A percentile compares a stretch with the other conserved stretches of the same genome.
Evolutionary conservation across 2,113 vertebrate genomes (phyloP).

Genomic region (Tupaia tana): DNA sequence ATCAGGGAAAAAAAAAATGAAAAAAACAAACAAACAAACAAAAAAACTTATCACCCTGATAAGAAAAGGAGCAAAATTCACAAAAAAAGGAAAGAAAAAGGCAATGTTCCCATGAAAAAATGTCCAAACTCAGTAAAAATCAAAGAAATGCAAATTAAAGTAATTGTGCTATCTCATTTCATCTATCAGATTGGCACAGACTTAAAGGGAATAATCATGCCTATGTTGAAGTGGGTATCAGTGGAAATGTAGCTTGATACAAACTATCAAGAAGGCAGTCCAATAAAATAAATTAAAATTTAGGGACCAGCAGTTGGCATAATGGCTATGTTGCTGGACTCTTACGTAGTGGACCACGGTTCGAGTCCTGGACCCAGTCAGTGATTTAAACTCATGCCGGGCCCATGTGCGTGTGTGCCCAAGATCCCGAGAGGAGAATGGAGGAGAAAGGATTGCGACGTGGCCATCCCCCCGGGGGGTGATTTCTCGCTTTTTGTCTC

Average conservation of each 20-base stretch:
- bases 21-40: not conserved
- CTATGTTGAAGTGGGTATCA: accelerated
- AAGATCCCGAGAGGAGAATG: too few species aligned
- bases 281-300: not conserved
- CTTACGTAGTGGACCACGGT: too few species aligned
- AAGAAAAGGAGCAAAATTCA: conserved; percentile 5
- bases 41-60: not conserved
- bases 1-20: too few species aligned
- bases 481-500: too few species aligned
- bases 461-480: too few species aligned
- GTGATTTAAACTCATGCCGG: too few species aligned
- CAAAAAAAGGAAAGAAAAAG: conserved; percentile 2
- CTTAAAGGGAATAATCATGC: not conserved
- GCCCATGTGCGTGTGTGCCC: too few species aligned
- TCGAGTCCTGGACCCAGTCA: too few species aligned
- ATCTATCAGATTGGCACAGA: not conserved
- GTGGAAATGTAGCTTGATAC: not conserved
- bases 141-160: conserved; percentile 2
- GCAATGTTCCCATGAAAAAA: not conserved
- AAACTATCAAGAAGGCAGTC: not conserved
- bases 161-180: not conserved
- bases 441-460: too few species aligned
- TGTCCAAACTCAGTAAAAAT: not conserved
- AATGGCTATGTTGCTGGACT: too few species aligned
- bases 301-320: too few species aligned